Evolutionary conservation across 2,888 invertebrate genomes (phyloP).

Genomic region (Eristalinus sepulchralis): DNA sequence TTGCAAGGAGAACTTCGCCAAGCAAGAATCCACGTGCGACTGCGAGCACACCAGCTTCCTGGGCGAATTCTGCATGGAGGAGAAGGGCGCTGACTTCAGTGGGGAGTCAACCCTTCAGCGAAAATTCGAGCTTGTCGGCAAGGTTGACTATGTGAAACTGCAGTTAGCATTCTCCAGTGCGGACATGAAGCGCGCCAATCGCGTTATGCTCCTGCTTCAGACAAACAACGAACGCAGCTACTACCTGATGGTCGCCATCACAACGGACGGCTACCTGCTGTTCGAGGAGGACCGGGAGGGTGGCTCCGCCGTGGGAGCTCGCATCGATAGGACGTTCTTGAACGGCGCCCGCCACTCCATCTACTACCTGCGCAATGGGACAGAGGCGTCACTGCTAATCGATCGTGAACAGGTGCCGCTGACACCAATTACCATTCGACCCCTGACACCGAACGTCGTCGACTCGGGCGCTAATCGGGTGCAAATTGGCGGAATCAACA

Average conservation of each 20-base stretch:
- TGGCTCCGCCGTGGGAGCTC: conserved; percentile 84
- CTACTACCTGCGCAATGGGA: conserved; percentile 85
- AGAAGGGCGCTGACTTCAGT: conserved; percentile 94
- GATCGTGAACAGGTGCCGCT: conserved; percentile 89
- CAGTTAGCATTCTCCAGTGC: conserved; percentile 93
- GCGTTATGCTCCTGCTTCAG: conserved; percentile 89
- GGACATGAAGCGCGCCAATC: conserved; percentile 89
- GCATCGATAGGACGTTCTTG: conserved; percentile 90
- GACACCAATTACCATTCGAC: conserved; percentile 86
- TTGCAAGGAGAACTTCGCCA: conserved; percentile 93
- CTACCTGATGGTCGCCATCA: conserved; percentile 90
- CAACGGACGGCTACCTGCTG: conserved; percentile 90
- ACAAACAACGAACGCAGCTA: conserved; percentile 92
- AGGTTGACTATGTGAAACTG: conserved; percentile 89
- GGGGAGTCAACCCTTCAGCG: conserved; percentile 92
- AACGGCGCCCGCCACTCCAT: conserved; percentile 90
- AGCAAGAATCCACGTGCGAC: conserved; percentile 92
- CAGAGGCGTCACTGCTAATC: conserved; percentile 87
- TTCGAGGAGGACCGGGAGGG: conserved; percentile 93
- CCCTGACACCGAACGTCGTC: conserved; percentile 84
- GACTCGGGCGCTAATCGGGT: conserved; percentile 89
- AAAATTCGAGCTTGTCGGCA: conserved; percentile 86
- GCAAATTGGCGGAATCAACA: conserved; percentile 92
- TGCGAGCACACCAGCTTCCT: conserved; percentile 95
- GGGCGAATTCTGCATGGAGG: conserved; percentile 93